A percentile compares a stretch with the other conserved stretches of the same genome.
Conservation (phyloP, 2,113 vertebrate species). For the Leuciscus idus region DNA sequence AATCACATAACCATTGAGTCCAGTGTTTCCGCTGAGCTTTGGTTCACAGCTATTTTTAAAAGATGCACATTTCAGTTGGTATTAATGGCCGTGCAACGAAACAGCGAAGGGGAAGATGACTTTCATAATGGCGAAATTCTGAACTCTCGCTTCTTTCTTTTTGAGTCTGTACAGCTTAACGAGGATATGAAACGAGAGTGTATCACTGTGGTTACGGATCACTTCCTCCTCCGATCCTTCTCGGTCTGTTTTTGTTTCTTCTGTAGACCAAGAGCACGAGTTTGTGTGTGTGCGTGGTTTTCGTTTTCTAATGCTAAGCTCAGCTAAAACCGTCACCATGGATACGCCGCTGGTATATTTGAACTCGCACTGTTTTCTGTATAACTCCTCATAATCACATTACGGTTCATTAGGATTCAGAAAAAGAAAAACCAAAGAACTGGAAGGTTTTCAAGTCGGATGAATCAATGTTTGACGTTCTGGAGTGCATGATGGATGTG, state of each 20-base stretch:
- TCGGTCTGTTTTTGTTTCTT: not conserved
- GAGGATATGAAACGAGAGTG: constrained; percentile 28
- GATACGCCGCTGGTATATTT: constrained; percentile 28
- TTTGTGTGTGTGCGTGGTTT: constrained; percentile 31
- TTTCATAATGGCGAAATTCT: not conserved
- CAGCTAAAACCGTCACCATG: constrained; percentile 50
- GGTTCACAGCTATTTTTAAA: constrained; percentile 16
- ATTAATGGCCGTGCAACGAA: not conserved
- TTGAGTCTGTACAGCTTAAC: not conserved
- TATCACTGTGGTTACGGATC: constrained; percentile 54
- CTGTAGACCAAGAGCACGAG: constrained; percentile 19
- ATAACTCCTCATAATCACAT: constrained; percentile 20
- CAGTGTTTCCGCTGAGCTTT: constrained; percentile 11
- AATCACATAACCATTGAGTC: constrained; percentile 56
- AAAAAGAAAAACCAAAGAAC: constrained; percentile 41
- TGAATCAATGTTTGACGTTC: constrained; percentile 3
- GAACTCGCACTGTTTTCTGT: constrained; percentile 7
- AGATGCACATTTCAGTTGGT: constrained; percentile 9
- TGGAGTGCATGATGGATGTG: constrained; percentile 19
- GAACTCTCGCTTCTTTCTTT: constrained; percentile 15
- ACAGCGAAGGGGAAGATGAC: not conserved
- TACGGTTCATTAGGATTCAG: constrained; percentile 13
- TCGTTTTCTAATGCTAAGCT: constrained; percentile 36
- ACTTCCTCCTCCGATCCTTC: constrained; percentile 31
- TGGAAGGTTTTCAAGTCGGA: constrained; percentile 6